These are phyloP conservation scores for Paralvinella palmiformis DNA, from an alignment of 1,140 invertebrate genomes.

Conservation along the genomic window DNA sequence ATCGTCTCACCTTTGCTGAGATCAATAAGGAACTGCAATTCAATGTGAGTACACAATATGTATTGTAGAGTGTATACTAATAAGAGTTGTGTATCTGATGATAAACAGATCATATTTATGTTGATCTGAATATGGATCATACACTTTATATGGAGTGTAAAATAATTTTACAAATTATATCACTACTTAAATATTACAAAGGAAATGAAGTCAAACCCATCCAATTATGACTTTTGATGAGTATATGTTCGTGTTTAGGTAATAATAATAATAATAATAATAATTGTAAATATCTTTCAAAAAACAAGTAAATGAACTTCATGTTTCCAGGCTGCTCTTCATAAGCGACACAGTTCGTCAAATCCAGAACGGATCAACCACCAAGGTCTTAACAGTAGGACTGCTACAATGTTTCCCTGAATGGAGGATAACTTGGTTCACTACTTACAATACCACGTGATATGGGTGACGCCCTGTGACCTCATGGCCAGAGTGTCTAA, in stretches of 20 bases:
- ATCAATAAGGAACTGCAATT: slow-evolving; percentile 33
- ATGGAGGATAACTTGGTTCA: no score
- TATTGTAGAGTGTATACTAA: not conserved
- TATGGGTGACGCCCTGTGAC: no score
- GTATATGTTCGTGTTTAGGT: not conserved
- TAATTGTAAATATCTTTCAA: not conserved
- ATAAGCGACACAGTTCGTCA: slow-evolving; percentile 42
- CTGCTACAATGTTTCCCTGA: no score
- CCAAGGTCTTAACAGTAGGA: slow-evolving; percentile 20
- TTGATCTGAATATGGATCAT: not conserved
- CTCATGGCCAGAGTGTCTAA: no score
- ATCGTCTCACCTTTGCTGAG: slow-evolving; percentile 36
- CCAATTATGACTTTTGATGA: not conserved
- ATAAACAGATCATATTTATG: slow-evolving; percentile 17
- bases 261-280: not conserved
- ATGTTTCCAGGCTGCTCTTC: slow-evolving; percentile 28
- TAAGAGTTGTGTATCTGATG: not conserved
- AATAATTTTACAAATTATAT: not conserved
- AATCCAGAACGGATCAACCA: slow-evolving; percentile 38
- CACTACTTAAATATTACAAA: not conserved
- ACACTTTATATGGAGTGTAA: not conserved
- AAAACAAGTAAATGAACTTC: not conserved
- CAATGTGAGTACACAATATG: slow-evolving; percentile 20
- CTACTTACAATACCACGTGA: no score
- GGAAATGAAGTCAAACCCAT: not conserved